phyloP scores from a whole-genome alignment of 2,113 vertebrate genomes.

The Phalacrocorax aristotelis region DNA sequence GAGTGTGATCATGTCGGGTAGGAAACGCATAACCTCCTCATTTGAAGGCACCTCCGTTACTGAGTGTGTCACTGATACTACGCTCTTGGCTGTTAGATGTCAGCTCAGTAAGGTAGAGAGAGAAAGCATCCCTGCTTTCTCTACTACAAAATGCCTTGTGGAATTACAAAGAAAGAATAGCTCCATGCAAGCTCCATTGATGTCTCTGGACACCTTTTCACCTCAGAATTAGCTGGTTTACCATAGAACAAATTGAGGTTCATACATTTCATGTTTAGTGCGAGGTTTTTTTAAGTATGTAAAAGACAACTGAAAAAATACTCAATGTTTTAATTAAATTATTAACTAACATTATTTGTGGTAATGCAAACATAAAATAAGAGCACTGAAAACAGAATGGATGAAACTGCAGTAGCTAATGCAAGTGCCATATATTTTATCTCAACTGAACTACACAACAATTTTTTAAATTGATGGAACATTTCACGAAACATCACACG shows the following conservation, averaged over 20 bases:
- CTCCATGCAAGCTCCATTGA: background rate
- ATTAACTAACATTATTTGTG: background rate
- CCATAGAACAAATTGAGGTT: background rate
- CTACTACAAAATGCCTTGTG: background rate
- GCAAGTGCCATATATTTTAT: background rate
- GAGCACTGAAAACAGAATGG: background rate
- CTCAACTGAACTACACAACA: background rate
- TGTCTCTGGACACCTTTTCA: background rate
- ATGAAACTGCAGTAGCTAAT: background rate
- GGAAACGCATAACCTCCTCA: slow-evolving; percentile 5
- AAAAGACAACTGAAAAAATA: background rate
- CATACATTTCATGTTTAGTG: background rate
- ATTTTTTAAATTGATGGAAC: background rate
- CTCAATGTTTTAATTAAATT: background rate
- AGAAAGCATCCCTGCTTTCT: background rate
- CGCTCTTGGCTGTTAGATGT: slow-evolving; percentile 21
- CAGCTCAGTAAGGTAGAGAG: background rate
- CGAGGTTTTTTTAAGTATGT: background rate
- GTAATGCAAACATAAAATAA: background rate
- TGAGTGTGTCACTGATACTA: slow-evolving; percentile 11
- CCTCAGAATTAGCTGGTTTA: background rate
- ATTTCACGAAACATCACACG: background rate
- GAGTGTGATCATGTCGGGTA: background rate
- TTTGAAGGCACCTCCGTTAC: background rate
- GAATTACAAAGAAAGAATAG: background rate